Evolutionary conservation across 2,888 invertebrate species (phyloP), one percentile per base, ranked within the genome.

Genomic region (Galerucella calmariensis): DNA sequence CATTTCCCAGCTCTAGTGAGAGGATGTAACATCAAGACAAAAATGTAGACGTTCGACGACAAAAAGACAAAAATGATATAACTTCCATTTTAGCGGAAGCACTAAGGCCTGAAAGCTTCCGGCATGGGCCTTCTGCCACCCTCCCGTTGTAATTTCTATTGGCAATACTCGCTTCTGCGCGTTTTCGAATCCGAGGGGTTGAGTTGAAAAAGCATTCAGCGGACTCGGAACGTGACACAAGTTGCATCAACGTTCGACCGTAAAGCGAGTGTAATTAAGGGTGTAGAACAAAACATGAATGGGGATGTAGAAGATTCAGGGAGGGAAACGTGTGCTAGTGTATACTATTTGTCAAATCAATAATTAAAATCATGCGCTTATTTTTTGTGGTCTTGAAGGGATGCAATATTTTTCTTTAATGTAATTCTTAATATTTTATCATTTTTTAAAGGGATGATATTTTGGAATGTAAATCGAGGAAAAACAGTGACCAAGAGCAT

Each of bases 41-140:
- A 74, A 56, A 24, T n/a, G 20, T 53, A 73, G 70, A 62, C 69
- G 65, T 48, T 58, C 67, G 69, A 48, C 71, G 75, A 75, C 65
- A 74, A 79, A 75, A 79, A 79, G 71, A 77, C 73, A 67, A 76
- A 78, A 80, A 79, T 79, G 81, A 81, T 81, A 81, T 82, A 79
- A 80, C 84, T 82, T 85, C 85, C 85, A 86, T 86, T 86, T 86
- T 85, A 81, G 78, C 85, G 86, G 85, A 85, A 86, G 84, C 85
- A 85, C 85, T 84, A 85, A 83, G 83, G 84, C 82, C 84, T 83
- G 82, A 85, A 84, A 85, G 85, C 84, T 85, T 85, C 85, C 86
- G 85, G 85, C 79, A 78, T 78, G 80, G 79, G 79, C 80, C 81
- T 81, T 82, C 80, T 82, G 80, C 83, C 82, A 82, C 83, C 83